A percentile compares a stretch with the other conserved stretches of the same genome.
phyloP scores from a whole-genome alignment of 2,113 vertebrate genomes.

The Struthidea cinerea region DNA sequence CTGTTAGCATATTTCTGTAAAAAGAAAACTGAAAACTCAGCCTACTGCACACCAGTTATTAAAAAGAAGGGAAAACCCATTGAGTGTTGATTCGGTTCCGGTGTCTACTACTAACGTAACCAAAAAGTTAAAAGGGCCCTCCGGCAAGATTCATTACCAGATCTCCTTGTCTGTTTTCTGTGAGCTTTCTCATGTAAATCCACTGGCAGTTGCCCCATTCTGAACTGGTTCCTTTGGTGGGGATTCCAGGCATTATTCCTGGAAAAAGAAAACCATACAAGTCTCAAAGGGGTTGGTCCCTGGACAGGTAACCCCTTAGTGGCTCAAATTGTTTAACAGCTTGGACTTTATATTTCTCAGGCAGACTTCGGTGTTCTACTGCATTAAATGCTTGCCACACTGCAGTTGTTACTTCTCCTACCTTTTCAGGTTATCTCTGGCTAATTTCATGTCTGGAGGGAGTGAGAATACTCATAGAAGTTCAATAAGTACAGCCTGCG shows the following conservation, averaged over 20 bases:
- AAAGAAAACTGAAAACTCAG: neutral
- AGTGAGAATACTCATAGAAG: neutral
- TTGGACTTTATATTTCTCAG: neutral
- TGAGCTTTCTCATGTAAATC: neutral
- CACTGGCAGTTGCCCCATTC: neutral
- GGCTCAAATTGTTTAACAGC: neutral
- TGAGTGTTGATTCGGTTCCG: rapidly evolving
- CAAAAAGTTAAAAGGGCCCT: neutral
- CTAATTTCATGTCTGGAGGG: neutral
- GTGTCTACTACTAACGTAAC: neutral
- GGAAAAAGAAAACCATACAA: neutral
- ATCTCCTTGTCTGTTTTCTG: neutral
- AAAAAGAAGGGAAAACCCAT: neutral
- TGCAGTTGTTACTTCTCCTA: neutral
- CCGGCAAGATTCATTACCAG: neutral
- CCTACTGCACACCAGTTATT: neutral
- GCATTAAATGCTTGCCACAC: neutral
- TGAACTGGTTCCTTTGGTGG: neutral
- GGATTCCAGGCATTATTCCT: neutral
- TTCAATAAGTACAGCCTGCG: neutral
- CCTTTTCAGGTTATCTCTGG: neutral
- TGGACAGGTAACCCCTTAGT: neutral
- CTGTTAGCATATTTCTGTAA: neutral
- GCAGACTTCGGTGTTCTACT: neutral
- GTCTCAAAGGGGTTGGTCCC: neutral